Evolutionary conservation across 2,113 vertebrate species (phyloP), one percentile per base, ranked within the genome.

Genomic region (Sardina pilchardus): DNA sequence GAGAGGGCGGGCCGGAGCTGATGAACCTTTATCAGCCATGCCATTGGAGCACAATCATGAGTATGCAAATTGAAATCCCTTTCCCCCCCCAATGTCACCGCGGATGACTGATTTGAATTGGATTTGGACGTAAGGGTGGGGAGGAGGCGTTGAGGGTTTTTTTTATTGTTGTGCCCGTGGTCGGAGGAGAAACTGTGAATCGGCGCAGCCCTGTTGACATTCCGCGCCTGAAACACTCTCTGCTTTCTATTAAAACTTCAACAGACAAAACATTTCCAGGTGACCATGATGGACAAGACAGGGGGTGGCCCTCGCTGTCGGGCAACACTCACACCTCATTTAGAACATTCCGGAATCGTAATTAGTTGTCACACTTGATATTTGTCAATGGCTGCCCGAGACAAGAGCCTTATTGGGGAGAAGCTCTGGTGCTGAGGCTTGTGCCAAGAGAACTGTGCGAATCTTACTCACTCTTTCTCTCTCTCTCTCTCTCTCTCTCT

Each of bases 361-460:
- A 93, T 93, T 91, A 90, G 89, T 90, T 92, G 93, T 94, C 91
- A 89, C 88, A 89, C 90, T 85, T 88, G 87, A 87, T 90, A 91
- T 90, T 92, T 86, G 88, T 92, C 44, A 87, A 87, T 85, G 90
- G 88, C 85, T 86, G 75, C 85, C n/a, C 53, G 87, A 92, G 88
- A 88, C 84, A 82, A 89, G 85, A 63, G 83, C 82, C 89, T 91
- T 92, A 92, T 94, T 91, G 88, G 88, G 67, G 81, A 90, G 67
- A 1, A 85, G 67, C 26, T 9, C 88, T 26, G 24, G 59, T 67
- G 53, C 53, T 59, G 89, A 88, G 87, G 87, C 87, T 90, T 86
- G 87, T 84, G 67, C 67, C 34, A 12, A 34, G 34, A 71, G 82
- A 91, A 59, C 21, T 50, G 14, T 87, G 80, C n/a, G n/a, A n/a